Conservation (phyloP, 2,113 vertebrate genomes). For the Laticauda colubrina region DNA sequence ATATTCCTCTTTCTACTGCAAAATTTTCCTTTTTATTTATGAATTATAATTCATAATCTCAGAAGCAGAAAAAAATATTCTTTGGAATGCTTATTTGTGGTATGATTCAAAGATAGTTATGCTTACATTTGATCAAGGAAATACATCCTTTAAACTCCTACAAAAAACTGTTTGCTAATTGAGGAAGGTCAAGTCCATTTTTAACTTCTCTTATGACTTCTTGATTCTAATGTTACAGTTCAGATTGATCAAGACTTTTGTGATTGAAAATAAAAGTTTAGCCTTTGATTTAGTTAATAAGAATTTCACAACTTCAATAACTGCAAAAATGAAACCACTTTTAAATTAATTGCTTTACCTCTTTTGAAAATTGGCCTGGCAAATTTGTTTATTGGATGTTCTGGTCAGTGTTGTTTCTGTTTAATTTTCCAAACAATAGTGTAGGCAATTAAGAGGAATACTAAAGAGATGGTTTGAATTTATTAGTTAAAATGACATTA, state of each 20-base stretch:
- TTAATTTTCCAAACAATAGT: background rate
- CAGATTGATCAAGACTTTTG: background rate
- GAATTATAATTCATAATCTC: background rate
- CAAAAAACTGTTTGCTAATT: background rate
- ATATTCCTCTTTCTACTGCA: background rate
- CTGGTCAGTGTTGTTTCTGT: background rate
- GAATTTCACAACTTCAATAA: background rate
- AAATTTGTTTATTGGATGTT: background rate
- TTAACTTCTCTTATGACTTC: slow-evolving; percentile 10
- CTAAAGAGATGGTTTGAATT: background rate
- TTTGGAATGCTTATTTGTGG: background rate
- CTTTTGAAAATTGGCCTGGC: background rate
- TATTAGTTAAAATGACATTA: background rate
- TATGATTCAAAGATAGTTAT: background rate
- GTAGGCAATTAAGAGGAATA: background rate
- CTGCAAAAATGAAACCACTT: background rate
- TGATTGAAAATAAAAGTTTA: background rate
- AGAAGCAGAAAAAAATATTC: background rate
- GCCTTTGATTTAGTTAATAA: background rate
- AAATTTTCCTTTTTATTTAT: background rate
- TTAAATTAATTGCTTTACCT: background rate
- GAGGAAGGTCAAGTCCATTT: slow-evolving; percentile 12
- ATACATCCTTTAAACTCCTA: background rate
- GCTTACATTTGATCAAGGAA: background rate
- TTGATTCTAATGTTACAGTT: background rate